A percentile compares a stretch with the other conserved stretches of the same genome.
phyloP scores from a whole-genome alignment of 2,888 invertebrate species.

The Zaprionus obscuricornis region DNA sequence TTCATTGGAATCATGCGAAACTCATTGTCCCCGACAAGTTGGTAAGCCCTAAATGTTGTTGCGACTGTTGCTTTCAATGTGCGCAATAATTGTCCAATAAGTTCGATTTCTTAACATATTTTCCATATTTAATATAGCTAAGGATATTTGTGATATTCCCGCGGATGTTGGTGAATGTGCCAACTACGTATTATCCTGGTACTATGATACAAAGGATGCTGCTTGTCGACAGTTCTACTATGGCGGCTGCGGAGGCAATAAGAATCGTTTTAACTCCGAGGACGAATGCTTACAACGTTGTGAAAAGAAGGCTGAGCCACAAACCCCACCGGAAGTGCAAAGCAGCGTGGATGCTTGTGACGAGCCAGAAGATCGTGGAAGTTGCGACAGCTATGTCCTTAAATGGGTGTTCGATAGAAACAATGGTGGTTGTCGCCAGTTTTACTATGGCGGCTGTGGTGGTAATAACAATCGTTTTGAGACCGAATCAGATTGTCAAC shows the following conservation, averaged over 20 bases:
- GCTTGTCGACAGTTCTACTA: constrained; percentile 92
- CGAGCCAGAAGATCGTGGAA: constrained; percentile 88
- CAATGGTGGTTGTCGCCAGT: constrained; percentile 89
- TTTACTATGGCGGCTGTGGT: constrained; percentile 95
- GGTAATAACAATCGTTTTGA: constrained; percentile 95
- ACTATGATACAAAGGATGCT: constrained; percentile 90
- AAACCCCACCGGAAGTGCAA: constrained; percentile 43
- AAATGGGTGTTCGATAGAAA: constrained; percentile 93
- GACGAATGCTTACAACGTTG: constrained; percentile 88
- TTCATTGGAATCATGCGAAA: constrained; percentile 89
- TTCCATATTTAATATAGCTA: constrained; percentile 83
- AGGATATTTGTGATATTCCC: constrained; percentile 90
- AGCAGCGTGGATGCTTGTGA: constrained; percentile 84
- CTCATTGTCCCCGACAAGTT: constrained; percentile 90
- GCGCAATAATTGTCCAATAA: constrained; percentile 9
- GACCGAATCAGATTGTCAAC: constrained; percentile 87
- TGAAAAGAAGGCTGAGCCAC: constrained; percentile 84
- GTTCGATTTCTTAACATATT: constrained; percentile 14
- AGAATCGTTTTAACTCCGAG: constrained; percentile 91
- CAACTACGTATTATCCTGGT: constrained; percentile 91
- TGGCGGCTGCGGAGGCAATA: constrained; percentile 96
- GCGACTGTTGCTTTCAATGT: constrained; percentile 66
- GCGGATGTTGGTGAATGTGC: constrained; percentile 91
- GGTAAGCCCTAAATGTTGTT: constrained; percentile 86
- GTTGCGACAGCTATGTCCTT: constrained; percentile 89